Evolutionary conservation across 2,888 invertebrate genomes (phyloP).

Genomic region (Lasiommata megera): DNA sequence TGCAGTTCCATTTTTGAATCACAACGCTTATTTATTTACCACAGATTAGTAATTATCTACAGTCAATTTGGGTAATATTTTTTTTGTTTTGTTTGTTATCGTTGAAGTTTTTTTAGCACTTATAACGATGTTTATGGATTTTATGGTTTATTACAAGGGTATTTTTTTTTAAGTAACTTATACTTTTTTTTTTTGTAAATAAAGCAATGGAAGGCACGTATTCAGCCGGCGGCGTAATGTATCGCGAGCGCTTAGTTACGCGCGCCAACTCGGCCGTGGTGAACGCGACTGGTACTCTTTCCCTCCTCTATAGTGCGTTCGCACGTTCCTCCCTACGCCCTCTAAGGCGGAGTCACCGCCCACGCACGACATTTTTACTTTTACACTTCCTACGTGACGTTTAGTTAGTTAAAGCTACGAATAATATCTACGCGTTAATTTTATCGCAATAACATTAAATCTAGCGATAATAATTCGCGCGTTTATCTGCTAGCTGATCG

Average conservation of each 20-base stretch:
- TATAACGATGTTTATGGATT: background rate
- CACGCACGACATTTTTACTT: conserved; percentile 35
- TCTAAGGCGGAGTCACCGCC: conserved; percentile 59
- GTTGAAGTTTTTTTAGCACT: conserved; percentile 9
- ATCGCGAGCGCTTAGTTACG: conserved; percentile 46
- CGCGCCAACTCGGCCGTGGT: conserved; percentile 67
- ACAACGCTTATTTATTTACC: conserved; percentile 15
- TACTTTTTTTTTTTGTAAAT: conserved; percentile 11
- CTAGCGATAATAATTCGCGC: too few species aligned
- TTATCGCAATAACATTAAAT: background rate
- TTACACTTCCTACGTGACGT: conserved; percentile 44
- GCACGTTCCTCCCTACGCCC: conserved; percentile 72
- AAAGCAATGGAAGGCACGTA: conserved; percentile 30
- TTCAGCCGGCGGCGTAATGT: conserved; percentile 37
- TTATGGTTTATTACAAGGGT: background rate
- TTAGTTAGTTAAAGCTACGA: conserved; percentile 24
- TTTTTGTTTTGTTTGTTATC: background rate
- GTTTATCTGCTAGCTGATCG: too few species aligned
- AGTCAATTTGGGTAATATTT: background rate
- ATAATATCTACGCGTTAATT: background rate
- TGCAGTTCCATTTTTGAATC: conserved; percentile 32
- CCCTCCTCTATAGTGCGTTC: conserved; percentile 56
- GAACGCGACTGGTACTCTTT: conserved; percentile 71
- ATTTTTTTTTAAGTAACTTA: background rate
- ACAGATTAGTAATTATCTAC: conserved; percentile 12